Evolutionary conservation across 35 echinoderm and acorn worm species (phyloP), one percentile per base, ranked within the genome.

Genomic region (Patiria miniata): DNA sequence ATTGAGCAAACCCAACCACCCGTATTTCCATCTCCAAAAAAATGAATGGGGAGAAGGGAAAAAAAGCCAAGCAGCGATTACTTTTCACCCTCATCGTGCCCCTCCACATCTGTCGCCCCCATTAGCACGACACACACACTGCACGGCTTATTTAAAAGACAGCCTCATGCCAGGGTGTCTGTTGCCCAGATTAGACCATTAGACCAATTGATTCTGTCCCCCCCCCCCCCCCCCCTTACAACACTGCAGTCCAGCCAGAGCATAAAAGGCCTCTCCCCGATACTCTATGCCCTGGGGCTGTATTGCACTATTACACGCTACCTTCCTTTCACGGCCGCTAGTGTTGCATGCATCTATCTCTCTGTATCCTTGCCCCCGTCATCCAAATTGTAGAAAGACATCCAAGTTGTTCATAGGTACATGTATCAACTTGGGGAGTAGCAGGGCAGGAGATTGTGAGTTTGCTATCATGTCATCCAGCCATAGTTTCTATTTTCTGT

Each of bases 61-160:
- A 32, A 73, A 73, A 73, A 73, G 34, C 23, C 65, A 30, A 73
- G 19, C 65, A 10, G 19, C 14, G 29, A 73, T 73, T 73, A 26
- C 29, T 73, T 30, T 23, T 30, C 23, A 18, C 65, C 65, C 65
- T 73, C 29, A 34, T 73, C 14, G 14, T 12, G 30, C 21, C 26
- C 42, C 42, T 47, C 42, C 65, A 73, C 65, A 73, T 73, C 65
- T 73, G 65, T 73, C 65, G 65, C 34, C 65, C 65, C 65, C 65
- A 73, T 73, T 73, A 73, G 65, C 65, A 73, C 65, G 9, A 23
- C 65, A 34, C 65, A 73, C 65, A 34, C 23, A 73, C 29, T 10
- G 23, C 34, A 73, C 2, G 65, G 65, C 65, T 73, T 73, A 73
- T 73, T 73, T 73, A 32, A 73, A 34, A 73, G 65, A 34, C 23